Evolutionary conservation across 2,797 vertebrate species (phyloP).

Genomic region (Tragopan temminckii): DNA sequence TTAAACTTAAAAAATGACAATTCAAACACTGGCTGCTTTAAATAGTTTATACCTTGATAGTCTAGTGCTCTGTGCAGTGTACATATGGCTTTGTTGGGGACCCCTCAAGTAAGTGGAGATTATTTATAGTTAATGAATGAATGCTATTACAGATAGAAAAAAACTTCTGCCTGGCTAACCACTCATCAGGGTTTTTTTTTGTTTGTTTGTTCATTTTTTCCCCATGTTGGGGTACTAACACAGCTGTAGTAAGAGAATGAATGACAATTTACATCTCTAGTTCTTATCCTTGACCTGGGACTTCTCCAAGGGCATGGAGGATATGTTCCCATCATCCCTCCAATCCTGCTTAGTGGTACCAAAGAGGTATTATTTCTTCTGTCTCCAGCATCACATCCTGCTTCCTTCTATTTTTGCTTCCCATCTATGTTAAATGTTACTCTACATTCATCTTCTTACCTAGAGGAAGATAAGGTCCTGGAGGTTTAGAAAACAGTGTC

Average conservation of each 20-base stretch:
- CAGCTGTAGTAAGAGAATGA: neutral
- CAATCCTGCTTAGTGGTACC: neutral
- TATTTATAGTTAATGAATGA: constrained; percentile 48
- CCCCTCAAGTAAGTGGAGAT: constrained; percentile 39
- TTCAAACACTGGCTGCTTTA: constrained; percentile 64
- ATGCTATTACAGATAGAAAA: constrained; percentile 24
- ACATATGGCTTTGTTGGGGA: constrained; percentile 46
- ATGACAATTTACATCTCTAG: neutral
- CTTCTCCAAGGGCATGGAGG: neutral
- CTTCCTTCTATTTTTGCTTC: neutral
- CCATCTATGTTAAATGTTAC: neutral
- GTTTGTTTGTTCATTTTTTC: neutral
- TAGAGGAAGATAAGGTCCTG: neutral
- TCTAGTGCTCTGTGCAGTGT: constrained; percentile 59
- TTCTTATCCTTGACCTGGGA: neutral
- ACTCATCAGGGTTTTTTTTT: neutral
- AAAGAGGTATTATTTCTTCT: neutral
- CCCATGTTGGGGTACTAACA: neutral
- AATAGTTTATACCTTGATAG: constrained; percentile 65
- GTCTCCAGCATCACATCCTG: neutral
- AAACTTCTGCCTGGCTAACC: constrained; percentile 11
- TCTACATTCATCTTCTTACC: neutral
- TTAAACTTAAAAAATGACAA: constrained; percentile 69
- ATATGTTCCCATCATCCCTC: neutral
- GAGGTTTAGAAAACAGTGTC: neutral